Evolutionary conservation across 2,113 vertebrate genomes (phyloP).

Genomic region (Mugil cephalus): DNA sequence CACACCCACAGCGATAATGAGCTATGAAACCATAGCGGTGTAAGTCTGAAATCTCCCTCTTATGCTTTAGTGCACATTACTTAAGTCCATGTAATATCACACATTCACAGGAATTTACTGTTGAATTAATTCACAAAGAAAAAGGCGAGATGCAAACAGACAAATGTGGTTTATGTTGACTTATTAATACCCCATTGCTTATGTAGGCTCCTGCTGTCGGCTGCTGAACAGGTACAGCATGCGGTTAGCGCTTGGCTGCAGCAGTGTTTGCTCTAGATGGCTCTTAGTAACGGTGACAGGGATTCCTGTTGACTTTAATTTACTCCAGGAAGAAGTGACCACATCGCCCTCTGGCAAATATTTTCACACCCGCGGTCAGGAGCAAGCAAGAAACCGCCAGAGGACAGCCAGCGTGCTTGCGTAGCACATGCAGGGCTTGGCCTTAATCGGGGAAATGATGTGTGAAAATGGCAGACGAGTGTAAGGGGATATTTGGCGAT

Average conservation of each 20-base stretch:
- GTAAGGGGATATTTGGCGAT: conserved; percentile 22
- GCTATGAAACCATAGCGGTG: background rate
- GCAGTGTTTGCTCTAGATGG: conserved; percentile 50
- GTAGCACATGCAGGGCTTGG: conserved; percentile 9
- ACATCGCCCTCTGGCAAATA: conserved; percentile 69
- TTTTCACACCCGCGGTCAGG: conserved; percentile 72
- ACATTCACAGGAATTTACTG: too few relatives aligned
- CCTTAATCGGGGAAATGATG: conserved; percentile 31
- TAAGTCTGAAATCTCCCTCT: background rate
- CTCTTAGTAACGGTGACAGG: conserved; percentile 54
- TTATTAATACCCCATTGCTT: background rate
- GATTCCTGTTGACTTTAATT: conserved; percentile 73
- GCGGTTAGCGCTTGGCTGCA: conserved; percentile 16
- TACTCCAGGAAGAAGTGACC: conserved; percentile 66
- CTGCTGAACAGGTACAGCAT: conserved; percentile 12
- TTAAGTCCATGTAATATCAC: too few relatives aligned
- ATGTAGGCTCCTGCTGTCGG: background rate
- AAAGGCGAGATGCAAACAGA: background rate
- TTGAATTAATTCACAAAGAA: too few relatives aligned
- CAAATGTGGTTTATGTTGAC: background rate
- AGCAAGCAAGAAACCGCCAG: conserved; percentile 57
- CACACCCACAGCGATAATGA: background rate
- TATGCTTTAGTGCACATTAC: too few relatives aligned
- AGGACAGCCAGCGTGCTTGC: conserved; percentile 35
- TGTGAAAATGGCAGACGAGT: conserved; percentile 43